Percentiles rank a stretch among this genome's conserved stretches.
Evolutionary conservation across 2,113 vertebrate genomes (phyloP).

Genomic region (Tenrec ecaudatus): DNA sequence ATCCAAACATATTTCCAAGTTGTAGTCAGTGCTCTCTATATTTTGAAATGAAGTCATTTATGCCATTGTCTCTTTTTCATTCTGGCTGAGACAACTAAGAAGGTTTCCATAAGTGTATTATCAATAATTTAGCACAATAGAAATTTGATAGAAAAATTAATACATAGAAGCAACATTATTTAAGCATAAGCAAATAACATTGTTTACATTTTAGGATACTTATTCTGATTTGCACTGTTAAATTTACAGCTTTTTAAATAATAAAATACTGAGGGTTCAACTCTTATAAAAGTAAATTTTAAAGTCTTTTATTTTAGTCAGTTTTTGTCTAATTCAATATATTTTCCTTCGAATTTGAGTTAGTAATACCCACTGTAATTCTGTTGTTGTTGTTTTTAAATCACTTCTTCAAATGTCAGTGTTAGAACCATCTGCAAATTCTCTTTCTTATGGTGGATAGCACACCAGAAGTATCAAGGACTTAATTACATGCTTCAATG

Average conservation of each 20-base stretch:
- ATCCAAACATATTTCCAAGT: conserved; percentile 8
- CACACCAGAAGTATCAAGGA: conserved; percentile 33
- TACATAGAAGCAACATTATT: conserved; percentile 36
- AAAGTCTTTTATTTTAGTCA: background rate
- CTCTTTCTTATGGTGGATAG: conserved; percentile 25
- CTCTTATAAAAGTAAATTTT: conserved; percentile 53
- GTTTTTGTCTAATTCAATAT: conserved; percentile 18
- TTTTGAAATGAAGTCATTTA: conserved; percentile 52
- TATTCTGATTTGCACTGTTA: conserved; percentile 25
- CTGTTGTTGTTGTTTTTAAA: conserved; percentile 7
- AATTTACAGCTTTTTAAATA: conserved; percentile 50
- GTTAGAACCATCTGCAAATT: conserved; percentile 46
- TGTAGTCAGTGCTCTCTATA: background rate
- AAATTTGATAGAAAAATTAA: background rate
- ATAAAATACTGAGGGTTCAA: conserved; percentile 23
- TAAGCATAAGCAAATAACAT: background rate
- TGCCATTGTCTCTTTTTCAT: conserved; percentile 50
- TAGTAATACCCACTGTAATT: conserved; percentile 1
- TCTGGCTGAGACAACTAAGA: background rate
- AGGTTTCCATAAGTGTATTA: background rate
- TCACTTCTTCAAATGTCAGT: conserved; percentile 9
- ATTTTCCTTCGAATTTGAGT: conserved; percentile 32
- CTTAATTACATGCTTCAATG: conserved; percentile 47
- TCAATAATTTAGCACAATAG: conserved; percentile 26
- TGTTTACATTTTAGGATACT: conserved; percentile 21